These are phyloP conservation scores for Capitulum mitella DNA, from an alignment of 2,888 invertebrate species.

Conservation along the genomic window DNA sequence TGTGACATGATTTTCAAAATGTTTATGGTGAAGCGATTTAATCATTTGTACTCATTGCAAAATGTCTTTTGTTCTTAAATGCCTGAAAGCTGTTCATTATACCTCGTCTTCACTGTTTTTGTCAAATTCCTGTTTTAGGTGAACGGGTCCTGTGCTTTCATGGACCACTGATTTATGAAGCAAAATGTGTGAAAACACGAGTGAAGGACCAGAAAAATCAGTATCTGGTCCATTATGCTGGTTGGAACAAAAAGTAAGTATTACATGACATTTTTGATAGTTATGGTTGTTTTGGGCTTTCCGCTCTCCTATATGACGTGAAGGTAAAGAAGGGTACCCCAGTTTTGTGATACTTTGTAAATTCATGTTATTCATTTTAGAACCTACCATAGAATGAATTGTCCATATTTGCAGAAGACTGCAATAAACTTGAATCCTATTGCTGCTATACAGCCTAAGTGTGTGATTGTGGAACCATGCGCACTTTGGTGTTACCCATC, in stretches of 20 bases:
- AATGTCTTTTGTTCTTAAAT: background rate
- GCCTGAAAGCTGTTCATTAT: background rate
- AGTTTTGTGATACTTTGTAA: background rate
- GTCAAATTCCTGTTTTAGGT: conserved; percentile 40
- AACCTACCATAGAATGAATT: too few relatives aligned
- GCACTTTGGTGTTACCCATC: too few relatives aligned
- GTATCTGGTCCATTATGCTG: conserved; percentile 92
- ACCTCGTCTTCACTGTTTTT: background rate
- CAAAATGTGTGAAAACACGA: conserved; percentile 81
- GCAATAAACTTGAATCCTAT: too few relatives aligned
- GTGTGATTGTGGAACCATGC: too few relatives aligned
- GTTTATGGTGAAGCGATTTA: background rate
- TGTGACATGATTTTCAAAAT: too few relatives aligned
- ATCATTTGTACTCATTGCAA: background rate
- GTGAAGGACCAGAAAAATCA: conserved; percentile 79
- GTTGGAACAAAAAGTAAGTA: conserved; percentile 92
- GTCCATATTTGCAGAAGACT: too few relatives aligned
- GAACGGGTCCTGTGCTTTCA: conserved; percentile 82
- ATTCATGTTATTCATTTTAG: too few relatives aligned
- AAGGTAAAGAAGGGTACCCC: background rate
- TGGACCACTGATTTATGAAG: conserved; percentile 92
- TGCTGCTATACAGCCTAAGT: too few relatives aligned
- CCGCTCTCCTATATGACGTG: background rate
- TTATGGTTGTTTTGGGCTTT: background rate
- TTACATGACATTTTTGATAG: background rate